Base-by-base conservation (phyloP, 2,888 invertebrate genomes). In the Tetragnatha montana region DNA sequence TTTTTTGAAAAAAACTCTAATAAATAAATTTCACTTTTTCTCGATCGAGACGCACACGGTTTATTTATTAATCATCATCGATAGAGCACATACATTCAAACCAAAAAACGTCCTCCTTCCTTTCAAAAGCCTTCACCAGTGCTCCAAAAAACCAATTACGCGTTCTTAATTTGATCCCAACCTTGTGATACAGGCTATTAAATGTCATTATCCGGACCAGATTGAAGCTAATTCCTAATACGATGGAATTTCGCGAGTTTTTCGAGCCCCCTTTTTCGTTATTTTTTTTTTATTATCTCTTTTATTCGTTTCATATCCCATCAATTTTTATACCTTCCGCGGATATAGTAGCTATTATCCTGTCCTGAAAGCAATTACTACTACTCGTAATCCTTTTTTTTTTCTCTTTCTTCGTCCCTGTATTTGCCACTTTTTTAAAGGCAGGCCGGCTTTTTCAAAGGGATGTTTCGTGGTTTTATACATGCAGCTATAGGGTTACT, bases 331-430 rank as follows among this genome's bases (percentile, higher is more conserved):
- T 68, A 84, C 69, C 84, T 47, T 50, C 69, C 21, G 19, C 68
- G 17, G 22, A 70, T 50, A 78, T 21, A 78, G 70, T 69, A 49
- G 69, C 76, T 84, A 84, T 84, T 84, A 78, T 70, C 78, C 22
- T 22, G 68, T 78, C 78, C 50, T 10, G 70, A 84, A 84, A 84
- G 76, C 84, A 78, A 84, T 84, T 78, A 84, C 84, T 78, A 69
- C 49, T 35, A 35, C 35, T 35, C 21, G 60, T 21, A 22, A 70
- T 81, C 12, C 21, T 22, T 78, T 78, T 60, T 47, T 78, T 22
- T 35, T 78, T 17, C 74, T 22, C 35, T 76, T 76, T 17, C 17
- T 17, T 17, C 14, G 4, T 51, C 35, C 60, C 51, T n/a, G 68
- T 84, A 70, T 78, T 70, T 75, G 47, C 35, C 35, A 35, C 35